These are phyloP conservation scores for Spinibarbus caldwelli DNA, from an alignment of 2,797 vertebrate genomes.

Conservation along the genomic window DNA sequence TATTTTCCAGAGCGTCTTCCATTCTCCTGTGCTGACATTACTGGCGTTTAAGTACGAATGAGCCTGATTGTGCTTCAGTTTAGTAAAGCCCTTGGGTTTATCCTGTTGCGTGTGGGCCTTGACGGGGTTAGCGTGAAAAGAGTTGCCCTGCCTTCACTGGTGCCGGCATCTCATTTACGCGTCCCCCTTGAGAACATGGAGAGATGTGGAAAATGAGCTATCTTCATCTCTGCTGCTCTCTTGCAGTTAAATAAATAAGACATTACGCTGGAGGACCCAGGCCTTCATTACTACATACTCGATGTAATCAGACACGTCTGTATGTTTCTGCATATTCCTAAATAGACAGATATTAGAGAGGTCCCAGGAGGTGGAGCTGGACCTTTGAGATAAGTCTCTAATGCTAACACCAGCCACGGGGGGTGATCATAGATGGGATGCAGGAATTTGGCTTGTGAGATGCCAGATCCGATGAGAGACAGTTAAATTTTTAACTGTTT, in stretches of 20 bases:
- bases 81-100: slow-evolving; percentile 36
- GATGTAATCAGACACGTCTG: slow-evolving; percentile 81
- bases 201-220: slow-evolving; percentile 69
- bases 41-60: background rate
- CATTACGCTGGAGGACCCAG: slow-evolving; percentile 79
- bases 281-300: slow-evolving; percentile 77
- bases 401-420: slow-evolving; percentile 64
- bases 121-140: slow-evolving; percentile 71
- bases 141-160: slow-evolving; percentile 73
- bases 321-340: slow-evolving; percentile 73
- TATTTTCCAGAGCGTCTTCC: background rate
- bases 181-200: slow-evolving; percentile 68
- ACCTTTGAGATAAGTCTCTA: slow-evolving; percentile 61
- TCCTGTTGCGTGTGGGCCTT: slow-evolving; percentile 58
- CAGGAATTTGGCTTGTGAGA: slow-evolving; percentile 60
- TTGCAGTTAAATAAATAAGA: slow-evolving; percentile 84
- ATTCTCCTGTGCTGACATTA: slow-evolving; percentile 4
- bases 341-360: slow-evolving; percentile 70
- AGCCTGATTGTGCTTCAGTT: slow-evolving; percentile 3
- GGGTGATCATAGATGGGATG: slow-evolving; percentile 60
- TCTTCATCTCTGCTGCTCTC: slow-evolving; percentile 78
- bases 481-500: background rate
- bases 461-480: slow-evolving; percentile 25
- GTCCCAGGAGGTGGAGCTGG: slow-evolving; percentile 70
- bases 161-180: slow-evolving; percentile 79